These are phyloP conservation scores for roundworm (Caenorhabditis elegans) DNA, from an alignment of 1,140 invertebrate species.

Conservation along the genomic window WBcel235 BX284603.4:6758501-6759000, in stretches of 20 bases:
- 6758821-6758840: slow-evolving; percentile 3
- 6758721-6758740: not conserved
- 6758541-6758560: too few species aligned
- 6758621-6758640: not conserved
- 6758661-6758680: slow-evolving; percentile 35
- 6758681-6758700: slow-evolving; percentile 9
- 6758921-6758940: too few species aligned
- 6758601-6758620: slow-evolving; percentile 16
- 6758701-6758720: not conserved
- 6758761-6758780: not conserved
- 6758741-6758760: slow-evolving; percentile 27
- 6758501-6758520: too few species aligned
- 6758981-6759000: slow-evolving; percentile 28
- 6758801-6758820: slow-evolving; percentile 35
- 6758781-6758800: slow-evolving; percentile 32
- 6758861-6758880: slow-evolving; percentile 34
- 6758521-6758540: too few species aligned
- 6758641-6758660: slow-evolving; percentile 10
- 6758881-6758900: slow-evolving; percentile 44
- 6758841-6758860: not conserved
- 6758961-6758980: slow-evolving; percentile 5
- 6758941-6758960: slow-evolving; percentile 36
- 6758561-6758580: too few species aligned
- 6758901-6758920: too few species aligned
- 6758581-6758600: slow-evolving; percentile 42